Evolutionary conservation across 1,140 invertebrate genomes (phyloP).

Genomic region (Trachelipus rathkii): DNA sequence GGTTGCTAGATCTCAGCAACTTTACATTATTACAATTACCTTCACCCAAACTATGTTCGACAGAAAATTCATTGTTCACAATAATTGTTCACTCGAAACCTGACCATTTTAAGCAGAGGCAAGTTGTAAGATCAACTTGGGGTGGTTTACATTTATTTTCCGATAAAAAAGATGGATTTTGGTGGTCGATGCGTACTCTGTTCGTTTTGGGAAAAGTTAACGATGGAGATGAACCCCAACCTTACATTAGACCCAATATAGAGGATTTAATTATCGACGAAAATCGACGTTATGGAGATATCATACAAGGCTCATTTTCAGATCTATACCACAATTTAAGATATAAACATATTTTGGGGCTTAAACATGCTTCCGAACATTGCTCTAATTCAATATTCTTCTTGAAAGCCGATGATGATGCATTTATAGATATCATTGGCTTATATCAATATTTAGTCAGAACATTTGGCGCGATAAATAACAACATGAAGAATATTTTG

Average conservation of each 20-base stretch:
- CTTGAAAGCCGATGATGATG: slow-evolving; percentile 58
- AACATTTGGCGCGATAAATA: slow-evolving; percentile 45
- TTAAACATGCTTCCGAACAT: slow-evolving; percentile 52
- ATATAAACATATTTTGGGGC: slow-evolving; percentile 55
- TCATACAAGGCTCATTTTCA: slow-evolving; percentile 52
- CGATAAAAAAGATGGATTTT: neutral
- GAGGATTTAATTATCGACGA: slow-evolving; percentile 40
- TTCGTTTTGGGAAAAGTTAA: neutral
- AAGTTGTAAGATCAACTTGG: neutral
- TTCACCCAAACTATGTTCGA: neutral
- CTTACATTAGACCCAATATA: neutral
- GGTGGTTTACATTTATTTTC: neutral
- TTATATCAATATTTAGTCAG: slow-evolving; percentile 48
- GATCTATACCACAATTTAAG: slow-evolving; percentile 55
- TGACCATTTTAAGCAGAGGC: neutral
- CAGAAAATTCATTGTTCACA: neutral
- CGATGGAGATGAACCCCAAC: neutral
- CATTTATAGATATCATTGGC: slow-evolving; percentile 55
- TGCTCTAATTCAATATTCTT: slow-evolving; percentile 52
- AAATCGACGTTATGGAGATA: slow-evolving; percentile 47
- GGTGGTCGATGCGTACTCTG: neutral
- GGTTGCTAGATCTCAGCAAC: neutral
- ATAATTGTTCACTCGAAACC: neutral
- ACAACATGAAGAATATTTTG: slow-evolving; percentile 44
- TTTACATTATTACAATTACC: neutral